Conservation (phyloP, 2,113 vertebrate genomes). For the Arothron firmamentum region DNA sequence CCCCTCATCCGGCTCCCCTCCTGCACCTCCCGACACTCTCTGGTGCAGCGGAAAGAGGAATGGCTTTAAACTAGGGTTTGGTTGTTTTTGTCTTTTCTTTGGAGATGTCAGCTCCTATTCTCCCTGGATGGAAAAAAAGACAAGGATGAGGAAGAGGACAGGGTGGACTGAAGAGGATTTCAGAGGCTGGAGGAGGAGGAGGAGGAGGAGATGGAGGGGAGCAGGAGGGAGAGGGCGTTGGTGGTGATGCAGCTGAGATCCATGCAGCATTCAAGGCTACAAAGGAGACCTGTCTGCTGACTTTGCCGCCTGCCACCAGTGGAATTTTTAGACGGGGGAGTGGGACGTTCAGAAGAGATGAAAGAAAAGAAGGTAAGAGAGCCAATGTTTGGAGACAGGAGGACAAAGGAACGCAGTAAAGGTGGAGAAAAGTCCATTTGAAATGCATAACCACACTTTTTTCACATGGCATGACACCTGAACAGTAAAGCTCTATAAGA, state of each 20-base stretch:
- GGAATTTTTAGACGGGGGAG: conserved; percentile 29
- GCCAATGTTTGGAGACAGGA: conserved; percentile 23
- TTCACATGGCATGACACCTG: conserved; percentile 8
- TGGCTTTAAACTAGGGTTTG: conserved; percentile 59
- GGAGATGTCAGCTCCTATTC: conserved; percentile 61
- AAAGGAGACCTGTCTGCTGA: conserved; percentile 59
- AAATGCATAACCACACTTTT: conserved; percentile 10
- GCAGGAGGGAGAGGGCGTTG: background rate
- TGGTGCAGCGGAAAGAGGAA: conserved; percentile 42
- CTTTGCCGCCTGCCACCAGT: conserved; percentile 55
- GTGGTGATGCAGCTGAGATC: conserved; percentile 38
- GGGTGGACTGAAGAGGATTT: conserved; percentile 49
- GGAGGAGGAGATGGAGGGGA: background rate
- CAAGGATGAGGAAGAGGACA: conserved; percentile 23
- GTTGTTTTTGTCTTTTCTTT: conserved; percentile 36
- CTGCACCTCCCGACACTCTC: conserved; percentile 45
- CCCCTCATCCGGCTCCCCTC: conserved; percentile 5
- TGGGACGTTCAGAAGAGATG: conserved; percentile 34
- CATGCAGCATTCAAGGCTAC: conserved; percentile 50
- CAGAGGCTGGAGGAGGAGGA: conserved; percentile 19
- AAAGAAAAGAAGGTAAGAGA: conserved; percentile 13
- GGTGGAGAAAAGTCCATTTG: conserved; percentile 28
- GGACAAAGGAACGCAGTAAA: conserved; percentile 26
- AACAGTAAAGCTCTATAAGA: conserved; percentile 15
- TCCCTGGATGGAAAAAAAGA: conserved; percentile 38